Evolutionary conservation across 2,113 vertebrate species (phyloP), one percentile per base, ranked within the genome.

Genomic region (Elgaria multicarinata): DNA sequence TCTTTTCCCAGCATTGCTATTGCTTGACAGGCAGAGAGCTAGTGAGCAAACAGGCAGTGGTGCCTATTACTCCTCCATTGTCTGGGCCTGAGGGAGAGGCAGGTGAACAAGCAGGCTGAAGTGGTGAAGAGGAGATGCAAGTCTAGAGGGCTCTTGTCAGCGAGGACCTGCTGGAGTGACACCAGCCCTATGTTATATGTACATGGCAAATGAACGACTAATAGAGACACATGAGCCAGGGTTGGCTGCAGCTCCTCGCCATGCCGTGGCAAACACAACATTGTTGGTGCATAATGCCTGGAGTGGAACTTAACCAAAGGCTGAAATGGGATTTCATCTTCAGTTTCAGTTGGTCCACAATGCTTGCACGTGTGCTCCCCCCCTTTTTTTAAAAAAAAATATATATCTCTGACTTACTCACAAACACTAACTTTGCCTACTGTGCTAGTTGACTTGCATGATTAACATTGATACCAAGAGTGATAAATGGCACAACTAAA

Each of bases 401-500:
- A n/a, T n/a, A 75, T 55, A 31, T 28, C 22, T 20, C 22, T 53
- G 42, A 16, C 6, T 85, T 26, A 33, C 28, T 39, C 26, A 42
- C 28, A 64, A n/a, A 28, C 18, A 10, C 44, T 86, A 18, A 44
- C 12, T 77, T 64, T 67, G 16, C 58, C 85, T 78, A n/a, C n/a
- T 58, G n/a, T 55, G n/a, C 7, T 72, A 36, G 22, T 58, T 26
- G n/a, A 55, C 77, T 77, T 66, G 44, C 22, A 72, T 58, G 64
- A 72, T 53, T 72, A 72, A 58, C 36, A 71, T 10, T 44, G 13
- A 75, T 83, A 82, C 18, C 55, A 31, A 0, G 18, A 66, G 50
- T 83, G 39, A 83, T 77, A 83, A 66, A 83, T 66, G 58, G 71
- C 58, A 76, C 22, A 7, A 50, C 69, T 89, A 64, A 78, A 89